Percentiles rank a stretch among this genome's conserved stretches.
Evolutionary conservation across 2,888 invertebrate species (phyloP).

Genomic region (Digitonthophagus gazella): DNA sequence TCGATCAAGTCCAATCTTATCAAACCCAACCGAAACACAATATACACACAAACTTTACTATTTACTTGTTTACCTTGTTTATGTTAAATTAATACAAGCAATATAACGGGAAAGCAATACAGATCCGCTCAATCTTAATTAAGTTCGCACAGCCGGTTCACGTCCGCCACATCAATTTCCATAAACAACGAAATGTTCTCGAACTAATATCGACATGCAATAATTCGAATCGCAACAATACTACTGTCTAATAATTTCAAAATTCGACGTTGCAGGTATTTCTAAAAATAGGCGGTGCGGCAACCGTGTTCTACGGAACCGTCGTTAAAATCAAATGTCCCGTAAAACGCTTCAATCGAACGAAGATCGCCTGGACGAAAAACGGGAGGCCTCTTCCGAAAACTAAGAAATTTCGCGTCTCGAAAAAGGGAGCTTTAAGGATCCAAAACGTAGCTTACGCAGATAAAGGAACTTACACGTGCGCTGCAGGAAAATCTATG

Average conservation of each 20-base stretch:
- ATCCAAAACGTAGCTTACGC: conserved; percentile 74
- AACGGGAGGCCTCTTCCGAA: conserved; percentile 76
- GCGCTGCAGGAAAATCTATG: conserved; percentile 77
- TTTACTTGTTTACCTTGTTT: neutral
- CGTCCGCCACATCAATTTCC: neutral
- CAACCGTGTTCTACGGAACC: conserved; percentile 86
- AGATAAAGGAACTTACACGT: conserved; percentile 84
- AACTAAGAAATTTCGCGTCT: conserved; percentile 81
- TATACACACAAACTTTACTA: too few relatives aligned
- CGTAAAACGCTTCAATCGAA: conserved; percentile 77
- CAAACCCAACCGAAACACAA: too few relatives aligned
- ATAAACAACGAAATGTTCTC: neutral
- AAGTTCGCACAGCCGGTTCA: neutral
- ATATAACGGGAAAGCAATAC: neutral
- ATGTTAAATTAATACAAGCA: neutral
- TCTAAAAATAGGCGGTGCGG: conserved; percentile 86
- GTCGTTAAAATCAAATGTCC: conserved; percentile 93
- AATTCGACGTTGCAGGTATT: conserved; percentile 53
- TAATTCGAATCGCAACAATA: neutral
- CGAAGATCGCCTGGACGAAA: conserved; percentile 87
- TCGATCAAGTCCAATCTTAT: too few relatives aligned
- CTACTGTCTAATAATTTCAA: neutral
- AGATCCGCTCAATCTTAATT: neutral
- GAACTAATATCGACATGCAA: neutral
- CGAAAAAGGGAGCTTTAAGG: conserved; percentile 86